phyloP scores from a whole-genome alignment of 2,888 invertebrate genomes.

The Eristalis intricaria region DNA sequence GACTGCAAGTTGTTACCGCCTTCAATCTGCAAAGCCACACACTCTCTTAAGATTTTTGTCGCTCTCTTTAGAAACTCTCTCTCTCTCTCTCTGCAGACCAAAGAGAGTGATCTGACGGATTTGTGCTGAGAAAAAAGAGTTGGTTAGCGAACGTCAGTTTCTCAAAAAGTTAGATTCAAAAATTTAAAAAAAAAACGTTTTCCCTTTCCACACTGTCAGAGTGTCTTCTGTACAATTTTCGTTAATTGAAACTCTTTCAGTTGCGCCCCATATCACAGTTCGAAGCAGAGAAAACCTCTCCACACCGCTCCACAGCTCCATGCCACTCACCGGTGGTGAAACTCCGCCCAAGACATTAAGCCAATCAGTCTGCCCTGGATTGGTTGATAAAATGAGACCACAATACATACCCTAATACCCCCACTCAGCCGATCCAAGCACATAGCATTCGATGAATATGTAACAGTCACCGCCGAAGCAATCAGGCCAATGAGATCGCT shows the following conservation, averaged over 20 bases:
- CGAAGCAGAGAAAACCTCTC: neutral
- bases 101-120: neutral
- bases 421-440: slow-evolving; percentile 44
- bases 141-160: slow-evolving; percentile 34
- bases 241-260: neutral
- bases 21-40: slow-evolving; percentile 38
- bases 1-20: slow-evolving; percentile 59
- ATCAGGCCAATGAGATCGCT: slow-evolving; percentile 66
- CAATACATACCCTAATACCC: slow-evolving; percentile 49
- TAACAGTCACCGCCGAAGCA: slow-evolving; percentile 50
- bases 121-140: slow-evolving; percentile 46
- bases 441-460: slow-evolving; percentile 46
- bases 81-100: neutral
- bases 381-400: slow-evolving; percentile 59
- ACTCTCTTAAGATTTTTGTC: slow-evolving; percentile 9
- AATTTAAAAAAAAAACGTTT: neutral
- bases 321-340: neutral
- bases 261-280: neutral
- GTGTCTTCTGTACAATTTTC: no score
- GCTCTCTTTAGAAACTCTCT: neutral
- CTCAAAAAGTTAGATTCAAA: neutral
- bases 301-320: neutral
- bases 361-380: slow-evolving; percentile 50
- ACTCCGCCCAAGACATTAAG: slow-evolving; percentile 55
- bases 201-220: neutral